phyloP scores from a whole-genome alignment of 2,797 vertebrate species.

The Gallinago stenura region DNA sequence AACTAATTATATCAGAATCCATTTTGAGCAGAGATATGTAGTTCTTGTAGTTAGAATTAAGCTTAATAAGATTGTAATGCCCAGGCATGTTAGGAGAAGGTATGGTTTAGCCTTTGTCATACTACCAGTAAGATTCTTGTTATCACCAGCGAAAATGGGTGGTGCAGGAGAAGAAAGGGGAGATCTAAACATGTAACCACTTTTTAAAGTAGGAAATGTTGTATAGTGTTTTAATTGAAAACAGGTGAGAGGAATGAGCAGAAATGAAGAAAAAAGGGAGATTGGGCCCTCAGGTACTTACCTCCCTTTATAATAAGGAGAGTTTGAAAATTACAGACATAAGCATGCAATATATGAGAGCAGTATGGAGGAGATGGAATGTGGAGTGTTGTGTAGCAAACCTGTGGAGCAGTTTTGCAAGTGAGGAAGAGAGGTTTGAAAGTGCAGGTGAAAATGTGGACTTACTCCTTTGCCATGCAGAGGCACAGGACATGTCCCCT shows the following conservation, averaged over 20 bases:
- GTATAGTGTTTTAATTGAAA: not conserved
- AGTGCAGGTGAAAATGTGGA: not conserved
- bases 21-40: not conserved
- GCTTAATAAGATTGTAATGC: not conserved
- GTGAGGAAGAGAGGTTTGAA: not conserved
- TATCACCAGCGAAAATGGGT: not conserved
- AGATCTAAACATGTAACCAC: not conserved
- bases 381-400: not conserved
- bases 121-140: not conserved
- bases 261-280: not conserved
- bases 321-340: not conserved
- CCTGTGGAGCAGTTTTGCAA: not conserved
- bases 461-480: not conserved
- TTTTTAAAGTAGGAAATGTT: not conserved
- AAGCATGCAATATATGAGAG: not conserved
- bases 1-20: not conserved
- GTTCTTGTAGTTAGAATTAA: not conserved
- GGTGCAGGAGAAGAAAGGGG: not conserved
- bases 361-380: not conserved
- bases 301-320: not conserved
- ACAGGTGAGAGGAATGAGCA: not conserved
- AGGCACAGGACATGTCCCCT: rapidly evolving
- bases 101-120: not conserved
- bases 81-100: not conserved
- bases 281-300: not conserved